Evolutionary conservation across 2,888 invertebrate genomes (phyloP).

Genomic region (Campoplex capitator): DNA sequence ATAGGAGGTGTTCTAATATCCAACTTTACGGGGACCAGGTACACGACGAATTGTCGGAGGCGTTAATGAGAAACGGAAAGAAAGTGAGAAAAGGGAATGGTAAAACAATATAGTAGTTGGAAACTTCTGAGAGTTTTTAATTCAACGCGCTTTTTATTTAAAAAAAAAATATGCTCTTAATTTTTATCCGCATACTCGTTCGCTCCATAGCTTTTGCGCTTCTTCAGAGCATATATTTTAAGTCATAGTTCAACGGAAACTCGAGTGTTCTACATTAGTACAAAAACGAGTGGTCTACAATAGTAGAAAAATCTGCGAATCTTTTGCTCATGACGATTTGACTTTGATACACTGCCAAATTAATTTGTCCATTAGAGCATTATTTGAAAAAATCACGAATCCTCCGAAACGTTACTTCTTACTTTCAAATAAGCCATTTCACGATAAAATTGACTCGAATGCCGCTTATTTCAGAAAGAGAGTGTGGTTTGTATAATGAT

Average conservation of each 20-base stretch:
- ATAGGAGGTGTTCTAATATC: conserved; percentile 20
- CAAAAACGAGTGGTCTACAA: too few relatives aligned
- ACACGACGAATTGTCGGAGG: conserved; percentile 6
- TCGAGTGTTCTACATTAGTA: background rate
- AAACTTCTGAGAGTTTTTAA: conserved; percentile 16
- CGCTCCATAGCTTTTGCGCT: background rate
- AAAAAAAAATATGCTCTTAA: background rate
- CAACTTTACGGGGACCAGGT: conserved; percentile 14
- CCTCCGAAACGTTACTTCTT: too few relatives aligned
- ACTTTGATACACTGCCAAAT: background rate
- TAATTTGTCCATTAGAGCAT: too few relatives aligned
- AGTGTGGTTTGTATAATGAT: too few relatives aligned
- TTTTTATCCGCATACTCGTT: background rate
- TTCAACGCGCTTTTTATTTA: background rate
- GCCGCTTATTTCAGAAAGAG: too few relatives aligned
- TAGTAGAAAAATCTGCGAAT: background rate
- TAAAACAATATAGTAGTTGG: conserved; percentile 20
- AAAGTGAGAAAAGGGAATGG: conserved; percentile 50
- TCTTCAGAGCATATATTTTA: background rate
- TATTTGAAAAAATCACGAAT: too few relatives aligned
- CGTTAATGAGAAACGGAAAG: conserved; percentile 49
- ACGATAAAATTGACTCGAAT: too few relatives aligned
- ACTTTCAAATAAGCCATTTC: too few relatives aligned
- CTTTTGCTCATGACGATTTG: background rate
- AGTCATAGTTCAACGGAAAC: background rate